Base-by-base conservation (phyloP, 2,888 invertebrate genomes). In the Acheta domesticus region DNA sequence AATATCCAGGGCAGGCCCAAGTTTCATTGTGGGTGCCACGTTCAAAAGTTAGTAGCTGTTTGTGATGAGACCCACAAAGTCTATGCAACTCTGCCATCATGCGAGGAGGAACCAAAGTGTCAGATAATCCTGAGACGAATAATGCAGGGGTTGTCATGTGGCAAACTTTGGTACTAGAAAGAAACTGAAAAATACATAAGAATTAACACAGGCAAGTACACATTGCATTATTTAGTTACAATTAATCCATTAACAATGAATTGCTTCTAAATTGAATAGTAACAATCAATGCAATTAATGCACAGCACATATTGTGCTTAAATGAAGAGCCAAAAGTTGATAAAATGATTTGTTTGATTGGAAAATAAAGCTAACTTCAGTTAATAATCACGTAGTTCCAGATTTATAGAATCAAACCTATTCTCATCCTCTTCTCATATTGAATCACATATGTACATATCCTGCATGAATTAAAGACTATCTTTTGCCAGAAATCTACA, bases 21-120 rank as follows among this genome's bases (percentile, higher is more conserved):
- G 97, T 98, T 86, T 98, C 97, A 85, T 98, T 97, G 87, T 98
- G 98, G 0, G 95, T 94, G 1, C 98, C 98, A 23, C 92, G 91
- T 2, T 92, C 91, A 86, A 97, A 91, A 84, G 93, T 91, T 36
- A 93, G 87, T 76, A 97, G 87, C 83, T 93, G 92, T 87, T 97
- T 97, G 83, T 91, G 89, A 36, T 90, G 87, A 82, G 96, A 93
- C 50, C 91, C 91, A 85, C 96, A 96, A 76, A 91, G 88, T 83
- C 91, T 89, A 85, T 93, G 94, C 79, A 98, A 89, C 81, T 93
- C 91, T 82, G 92, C 90, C 91, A 96, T 96, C 97, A 98, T 98
- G 78, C 90, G 88, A 2, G 97, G 96, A 77, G 98, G 98, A 50
- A 98, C 96, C 79, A 98, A 88, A 19, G 92, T 91, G 86, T 98